phyloP scores from a whole-genome alignment of 2,797 vertebrate species.

The Hyperoplus lanceolatus region DNA sequence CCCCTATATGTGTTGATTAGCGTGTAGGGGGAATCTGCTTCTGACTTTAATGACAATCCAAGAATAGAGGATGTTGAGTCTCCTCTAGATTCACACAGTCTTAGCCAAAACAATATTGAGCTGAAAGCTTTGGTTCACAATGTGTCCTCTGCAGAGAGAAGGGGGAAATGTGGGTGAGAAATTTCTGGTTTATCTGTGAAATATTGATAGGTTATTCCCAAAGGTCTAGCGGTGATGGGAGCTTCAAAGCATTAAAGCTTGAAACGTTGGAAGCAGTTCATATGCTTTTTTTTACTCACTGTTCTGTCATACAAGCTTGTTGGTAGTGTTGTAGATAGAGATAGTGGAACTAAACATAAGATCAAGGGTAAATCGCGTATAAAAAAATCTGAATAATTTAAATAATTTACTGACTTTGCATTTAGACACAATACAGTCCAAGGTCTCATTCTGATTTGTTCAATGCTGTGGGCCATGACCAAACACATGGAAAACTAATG shows the following conservation, averaged over 20 bases:
- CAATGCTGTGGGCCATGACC: too few species aligned
- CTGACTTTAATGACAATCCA: conserved; percentile 16
- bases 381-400: not conserved
- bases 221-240: conserved; percentile 33
- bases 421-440: not conserved
- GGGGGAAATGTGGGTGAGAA: conserved; percentile 27
- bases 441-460: too few species aligned
- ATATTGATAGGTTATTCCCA: conserved; percentile 40
- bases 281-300: not conserved
- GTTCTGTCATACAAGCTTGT: conserved; percentile 6
- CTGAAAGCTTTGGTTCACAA: conserved; percentile 13
- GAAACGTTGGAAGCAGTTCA: conserved; percentile 50
- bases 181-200: conserved; percentile 52
- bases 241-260: conserved; percentile 30
- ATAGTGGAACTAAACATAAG: not conserved
- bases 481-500: too few species aligned
- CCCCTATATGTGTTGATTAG: conserved; percentile 2
- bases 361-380: conserved; percentile 48
- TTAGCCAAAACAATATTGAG: conserved; percentile 35
- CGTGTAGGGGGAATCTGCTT: not conserved
- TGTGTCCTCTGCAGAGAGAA: conserved; percentile 2
- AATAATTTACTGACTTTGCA: not conserved
- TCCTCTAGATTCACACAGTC: conserved; percentile 26
- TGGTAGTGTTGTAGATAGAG: not conserved
- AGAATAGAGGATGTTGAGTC: conserved; percentile 20